Evolutionary conservation across 1,140 invertebrate species (phyloP), one percentile per base, ranked within the genome.

Genomic region (Pseudomyrmex concolor): DNA sequence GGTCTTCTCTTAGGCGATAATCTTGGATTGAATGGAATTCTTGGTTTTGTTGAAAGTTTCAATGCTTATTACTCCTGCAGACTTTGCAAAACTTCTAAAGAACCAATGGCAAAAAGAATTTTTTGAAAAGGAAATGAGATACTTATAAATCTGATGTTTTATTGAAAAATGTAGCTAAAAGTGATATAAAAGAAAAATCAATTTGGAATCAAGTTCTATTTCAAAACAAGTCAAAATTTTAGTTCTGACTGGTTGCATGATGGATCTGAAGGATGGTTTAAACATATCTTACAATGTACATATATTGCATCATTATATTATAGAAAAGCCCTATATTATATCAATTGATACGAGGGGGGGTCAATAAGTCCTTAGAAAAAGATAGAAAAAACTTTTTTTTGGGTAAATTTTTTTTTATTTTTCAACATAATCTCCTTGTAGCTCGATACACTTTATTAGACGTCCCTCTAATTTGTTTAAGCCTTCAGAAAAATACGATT

Each of bases 11-110:
- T 34, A 68, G 19, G 19, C 0, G 48, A 68, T 68, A 68, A 68
- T 68, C 66, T 68, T 51, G 66, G 2, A 10, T 68, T 68, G 50
- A 68, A 54, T 34, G 66, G 66, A 68, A 68, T 68, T 54, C 66
- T 68, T 54, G 19, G 48, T 68, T 68, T 68, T 54, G 66, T 68
- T 54, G 66, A 68, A 7, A 51, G 50, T 51, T 68, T 68, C 9
- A 68, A 68, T 34, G 13, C 66, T 66, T 7, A 66, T 68, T 68
- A 68, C 17, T n/a, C 13, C 5, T 68, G 50, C 8, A 68, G 50
- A 51, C 19, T 68, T 54, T 68, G 66, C 17, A 68, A 68, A 68
- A 68, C 50, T 68, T 68, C 48, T n/a, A 66, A 48, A 10, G 25
- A 64, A n/a, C n/a, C 62, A 64, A 43, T 64, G 45, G 17, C 45